Percentiles rank a stretch among this genome's conserved stretches.
phyloP scores from a whole-genome alignment of 2,797 vertebrate species.

The Pachyuromys duprasi region DNA sequence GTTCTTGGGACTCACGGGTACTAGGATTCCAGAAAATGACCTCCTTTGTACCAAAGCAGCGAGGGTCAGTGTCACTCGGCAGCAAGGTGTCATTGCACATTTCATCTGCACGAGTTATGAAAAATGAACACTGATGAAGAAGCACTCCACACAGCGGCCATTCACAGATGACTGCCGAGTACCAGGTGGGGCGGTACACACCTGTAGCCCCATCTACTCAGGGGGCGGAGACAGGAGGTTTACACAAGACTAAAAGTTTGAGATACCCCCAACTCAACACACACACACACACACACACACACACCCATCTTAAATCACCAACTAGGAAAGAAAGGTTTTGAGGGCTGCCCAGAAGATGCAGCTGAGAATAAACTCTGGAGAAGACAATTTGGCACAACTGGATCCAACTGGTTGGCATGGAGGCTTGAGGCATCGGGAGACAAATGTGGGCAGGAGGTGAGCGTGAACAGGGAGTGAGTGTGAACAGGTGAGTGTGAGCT shows the following conservation, averaged over 20 bases:
- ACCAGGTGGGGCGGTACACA: neutral
- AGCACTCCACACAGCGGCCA: neutral
- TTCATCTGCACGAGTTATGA: fast-evolving
- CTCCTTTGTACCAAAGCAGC: neutral
- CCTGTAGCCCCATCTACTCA: neutral
- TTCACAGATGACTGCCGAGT: neutral
- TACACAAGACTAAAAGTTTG: neutral
- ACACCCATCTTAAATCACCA: neutral
- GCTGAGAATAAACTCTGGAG: neutral
- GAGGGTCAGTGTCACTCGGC: neutral
- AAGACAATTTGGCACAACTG: neutral
- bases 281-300: neutral
- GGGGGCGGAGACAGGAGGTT: neutral
- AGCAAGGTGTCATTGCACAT: too few species aligned
- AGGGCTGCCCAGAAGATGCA: neutral
- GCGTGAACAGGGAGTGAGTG: neutral
- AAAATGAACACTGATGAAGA: neutral
- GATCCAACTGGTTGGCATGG: neutral
- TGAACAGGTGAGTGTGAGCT: neutral
- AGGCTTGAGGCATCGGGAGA: neutral
- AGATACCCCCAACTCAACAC: neutral
- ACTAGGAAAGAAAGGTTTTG: neutral
- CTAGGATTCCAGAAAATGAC: neutral
- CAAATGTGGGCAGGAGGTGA: neutral
- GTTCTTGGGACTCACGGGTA: neutral